Conservation (phyloP, 2,113 vertebrate genomes). For the Cephalopholis sonnerati region DNA sequence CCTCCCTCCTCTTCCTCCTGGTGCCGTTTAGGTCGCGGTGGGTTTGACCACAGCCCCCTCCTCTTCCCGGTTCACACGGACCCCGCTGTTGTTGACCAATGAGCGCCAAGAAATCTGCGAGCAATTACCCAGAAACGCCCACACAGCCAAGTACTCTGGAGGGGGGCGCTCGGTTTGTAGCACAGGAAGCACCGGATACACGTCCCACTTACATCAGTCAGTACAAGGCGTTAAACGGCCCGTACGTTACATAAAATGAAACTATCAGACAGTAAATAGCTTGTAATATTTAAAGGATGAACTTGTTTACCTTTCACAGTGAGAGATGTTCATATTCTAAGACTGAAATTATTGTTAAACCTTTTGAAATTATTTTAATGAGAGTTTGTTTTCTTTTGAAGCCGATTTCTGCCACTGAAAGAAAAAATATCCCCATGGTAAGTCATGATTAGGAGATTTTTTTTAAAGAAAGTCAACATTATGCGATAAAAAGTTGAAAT, state of each 20-base stretch:
- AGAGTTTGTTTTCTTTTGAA: too few species aligned
- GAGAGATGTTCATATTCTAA: too few species aligned
- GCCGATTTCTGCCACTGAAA: too few species aligned
- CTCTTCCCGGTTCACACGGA: constrained; percentile 75
- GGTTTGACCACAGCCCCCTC: constrained; percentile 73
- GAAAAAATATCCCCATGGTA: too few species aligned
- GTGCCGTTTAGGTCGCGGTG: constrained; percentile 76
- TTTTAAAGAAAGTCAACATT: too few species aligned
- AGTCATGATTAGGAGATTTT: too few species aligned
- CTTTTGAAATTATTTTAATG: too few species aligned
- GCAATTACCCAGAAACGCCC: constrained; percentile 79
- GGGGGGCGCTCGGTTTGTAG: constrained; percentile 51
- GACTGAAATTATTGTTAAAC: too few species aligned
- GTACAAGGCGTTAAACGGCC: not conserved
- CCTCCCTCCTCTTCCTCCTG: constrained; percentile 54
- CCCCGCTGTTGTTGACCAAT: constrained; percentile 76
- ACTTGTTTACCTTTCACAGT: too few species aligned
- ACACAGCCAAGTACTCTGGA: constrained; percentile 29
- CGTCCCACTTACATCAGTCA: fast-evolving
- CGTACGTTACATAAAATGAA: not conserved
- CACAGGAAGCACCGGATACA: constrained; percentile 5
- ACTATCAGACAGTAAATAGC: not conserved
- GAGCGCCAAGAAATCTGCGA: constrained; percentile 68
- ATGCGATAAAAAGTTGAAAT: too few species aligned
- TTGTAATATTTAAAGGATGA: too few species aligned